phyloP scores from a whole-genome alignment of 2,797 vertebrate genomes.

The Coilia nasus region DNA sequence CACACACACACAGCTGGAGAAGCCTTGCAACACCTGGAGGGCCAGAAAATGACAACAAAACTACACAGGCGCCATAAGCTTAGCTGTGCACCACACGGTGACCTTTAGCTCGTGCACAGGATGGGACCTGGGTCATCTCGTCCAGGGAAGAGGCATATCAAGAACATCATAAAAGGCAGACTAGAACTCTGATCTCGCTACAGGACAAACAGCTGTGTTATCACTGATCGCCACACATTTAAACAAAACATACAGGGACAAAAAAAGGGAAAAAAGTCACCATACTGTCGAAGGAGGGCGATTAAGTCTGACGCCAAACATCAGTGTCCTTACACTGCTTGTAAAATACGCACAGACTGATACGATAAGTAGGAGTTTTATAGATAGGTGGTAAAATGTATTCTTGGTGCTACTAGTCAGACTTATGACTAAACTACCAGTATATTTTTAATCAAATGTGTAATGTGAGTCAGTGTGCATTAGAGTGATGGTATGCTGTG shows the following conservation, averaged over 20 bases:
- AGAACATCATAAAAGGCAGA: constrained; percentile 29
- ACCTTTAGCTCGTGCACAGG: constrained; percentile 35
- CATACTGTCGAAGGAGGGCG: not conserved
- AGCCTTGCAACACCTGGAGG: constrained; percentile 74
- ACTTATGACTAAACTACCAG: not conserved
- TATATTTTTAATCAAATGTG: not conserved
- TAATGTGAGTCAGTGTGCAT: not conserved
- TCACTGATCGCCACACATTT: not conserved
- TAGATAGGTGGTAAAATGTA: not conserved
- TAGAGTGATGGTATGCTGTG: not conserved
- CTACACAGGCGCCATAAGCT: constrained; percentile 36
- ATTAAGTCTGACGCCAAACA: not conserved
- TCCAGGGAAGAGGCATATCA: constrained; percentile 29
- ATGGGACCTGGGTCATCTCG: constrained; percentile 5
- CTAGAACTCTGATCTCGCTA: not conserved
- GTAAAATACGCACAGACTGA: constrained; percentile 4
- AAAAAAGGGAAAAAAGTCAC: not conserved
- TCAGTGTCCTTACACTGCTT: not conserved
- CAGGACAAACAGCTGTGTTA: constrained; percentile 8
- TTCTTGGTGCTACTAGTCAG: not conserved
- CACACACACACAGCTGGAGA: constrained; percentile 63
- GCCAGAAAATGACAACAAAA: constrained; percentile 54
- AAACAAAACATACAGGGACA: constrained; percentile 7
- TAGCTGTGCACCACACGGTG: constrained; percentile 31
- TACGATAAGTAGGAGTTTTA: not conserved